These are phyloP conservation scores for Tetranychus piercei DNA, from an alignment of 2,888 invertebrate species.

Conservation along the genomic window DNA sequence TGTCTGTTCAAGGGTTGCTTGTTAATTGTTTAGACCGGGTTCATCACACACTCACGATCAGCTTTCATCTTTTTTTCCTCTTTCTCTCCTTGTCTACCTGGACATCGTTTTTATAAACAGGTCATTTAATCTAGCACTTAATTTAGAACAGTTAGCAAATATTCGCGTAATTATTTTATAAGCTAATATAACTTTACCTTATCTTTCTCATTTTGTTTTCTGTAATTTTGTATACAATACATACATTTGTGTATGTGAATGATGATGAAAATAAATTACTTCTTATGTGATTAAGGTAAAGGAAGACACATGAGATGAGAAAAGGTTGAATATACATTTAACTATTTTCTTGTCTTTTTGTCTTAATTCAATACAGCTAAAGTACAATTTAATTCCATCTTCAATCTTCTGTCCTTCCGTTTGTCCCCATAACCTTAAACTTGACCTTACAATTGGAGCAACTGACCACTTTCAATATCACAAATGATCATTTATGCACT, in stretches of 20 bases:
- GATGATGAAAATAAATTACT: neutral
- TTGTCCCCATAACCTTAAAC: neutral
- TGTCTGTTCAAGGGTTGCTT: conserved; percentile 2
- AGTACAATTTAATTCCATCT: neutral
- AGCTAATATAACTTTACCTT: neutral
- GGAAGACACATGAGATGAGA: neutral
- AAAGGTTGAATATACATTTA: neutral
- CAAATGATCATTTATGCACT: no score
- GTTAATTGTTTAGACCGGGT: neutral
- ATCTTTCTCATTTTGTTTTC: neutral
- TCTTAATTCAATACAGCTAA: neutral
- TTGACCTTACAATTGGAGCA: neutral
- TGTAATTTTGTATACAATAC: neutral
- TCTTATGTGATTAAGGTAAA: neutral
- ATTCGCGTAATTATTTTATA: neutral
- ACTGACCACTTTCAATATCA: neutral
- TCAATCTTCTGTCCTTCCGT: neutral
- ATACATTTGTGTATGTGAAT: neutral
- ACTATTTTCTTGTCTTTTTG: neutral
- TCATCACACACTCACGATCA: neutral
- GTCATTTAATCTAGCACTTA: neutral
- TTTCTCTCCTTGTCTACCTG: neutral
- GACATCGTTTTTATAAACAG: neutral
- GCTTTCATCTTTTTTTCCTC: neutral
- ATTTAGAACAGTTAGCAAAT: conserved; percentile 2